Evolutionary conservation across 2,113 vertebrate species (phyloP).

Genomic region (Pomatostomus ruficeps): DNA sequence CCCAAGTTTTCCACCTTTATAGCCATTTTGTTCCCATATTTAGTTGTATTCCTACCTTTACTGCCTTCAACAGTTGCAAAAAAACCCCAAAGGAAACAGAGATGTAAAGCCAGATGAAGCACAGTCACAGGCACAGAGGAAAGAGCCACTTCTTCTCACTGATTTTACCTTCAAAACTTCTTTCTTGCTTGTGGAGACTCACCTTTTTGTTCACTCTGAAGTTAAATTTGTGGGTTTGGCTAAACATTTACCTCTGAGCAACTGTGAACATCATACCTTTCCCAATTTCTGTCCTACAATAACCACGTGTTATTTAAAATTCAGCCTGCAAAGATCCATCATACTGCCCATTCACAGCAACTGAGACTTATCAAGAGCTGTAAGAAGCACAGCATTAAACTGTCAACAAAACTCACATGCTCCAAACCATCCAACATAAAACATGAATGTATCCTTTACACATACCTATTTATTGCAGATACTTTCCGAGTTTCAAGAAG

Average conservation of each 20-base stretch:
- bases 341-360: neutral
- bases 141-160: neutral
- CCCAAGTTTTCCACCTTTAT: neutral
- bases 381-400: neutral
- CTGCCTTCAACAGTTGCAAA: neutral
- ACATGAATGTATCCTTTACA: neutral
- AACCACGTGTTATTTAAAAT: neutral
- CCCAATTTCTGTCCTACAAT: neutral
- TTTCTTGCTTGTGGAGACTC: neutral
- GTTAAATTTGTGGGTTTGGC: neutral
- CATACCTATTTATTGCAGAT: constrained; percentile 8
- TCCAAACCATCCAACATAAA: neutral
- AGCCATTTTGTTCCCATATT: neutral
- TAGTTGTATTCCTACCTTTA: neutral
- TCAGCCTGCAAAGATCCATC: neutral
- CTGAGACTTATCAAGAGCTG: neutral
- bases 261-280: neutral
- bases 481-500: neutral
- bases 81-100: neutral
- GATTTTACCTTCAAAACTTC: neutral
- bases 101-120: neutral
- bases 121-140: neutral
- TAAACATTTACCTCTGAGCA: neutral
- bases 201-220: neutral
- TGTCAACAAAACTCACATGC: neutral